phyloP scores from a whole-genome alignment of 2,113 vertebrate genomes.

The Progne subis region DNA sequence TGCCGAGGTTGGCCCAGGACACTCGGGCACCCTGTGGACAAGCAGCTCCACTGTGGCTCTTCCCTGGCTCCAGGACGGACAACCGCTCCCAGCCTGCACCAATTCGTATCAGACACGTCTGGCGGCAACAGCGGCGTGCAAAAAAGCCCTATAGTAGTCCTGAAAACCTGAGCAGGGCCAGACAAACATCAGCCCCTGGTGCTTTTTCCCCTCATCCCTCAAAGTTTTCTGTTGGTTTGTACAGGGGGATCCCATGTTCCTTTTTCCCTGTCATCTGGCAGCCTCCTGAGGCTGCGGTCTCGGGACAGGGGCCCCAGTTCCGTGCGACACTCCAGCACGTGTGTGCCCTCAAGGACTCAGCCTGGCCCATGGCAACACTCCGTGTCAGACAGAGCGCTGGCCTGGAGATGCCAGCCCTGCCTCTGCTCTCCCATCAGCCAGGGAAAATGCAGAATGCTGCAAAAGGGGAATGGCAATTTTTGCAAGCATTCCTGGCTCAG shows the following conservation, averaged over 20 bases:
- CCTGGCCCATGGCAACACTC: neutral
- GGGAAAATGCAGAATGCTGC: accelerated
- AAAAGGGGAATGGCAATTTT: neutral
- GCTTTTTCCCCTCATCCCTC: accelerated
- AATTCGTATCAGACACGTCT: accelerated
- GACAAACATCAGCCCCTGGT: accelerated
- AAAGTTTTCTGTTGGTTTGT: neutral
- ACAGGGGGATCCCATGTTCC: too few relatives aligned
- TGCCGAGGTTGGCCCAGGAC: neutral
- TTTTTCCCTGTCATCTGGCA: neutral
- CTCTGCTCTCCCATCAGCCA: too few relatives aligned
- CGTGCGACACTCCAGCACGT: neutral
- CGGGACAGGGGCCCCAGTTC: neutral
- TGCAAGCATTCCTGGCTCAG: neutral
- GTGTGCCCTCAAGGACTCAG: neutral
- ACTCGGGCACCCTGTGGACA: accelerated
- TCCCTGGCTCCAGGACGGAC: accelerated
- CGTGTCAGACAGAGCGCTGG: neutral
- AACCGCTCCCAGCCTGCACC: neutral
- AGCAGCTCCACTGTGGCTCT: neutral
- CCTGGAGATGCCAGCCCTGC: neutral
- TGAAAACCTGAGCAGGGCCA: too few relatives aligned
- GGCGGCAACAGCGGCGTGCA: neutral
- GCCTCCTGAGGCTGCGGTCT: too few relatives aligned
- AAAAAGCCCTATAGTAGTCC: neutral